Evolutionary conservation across 2,888 invertebrate genomes (phyloP), one percentile per base, ranked within the genome.

Genomic region (Meiosimyza platycephala): DNA sequence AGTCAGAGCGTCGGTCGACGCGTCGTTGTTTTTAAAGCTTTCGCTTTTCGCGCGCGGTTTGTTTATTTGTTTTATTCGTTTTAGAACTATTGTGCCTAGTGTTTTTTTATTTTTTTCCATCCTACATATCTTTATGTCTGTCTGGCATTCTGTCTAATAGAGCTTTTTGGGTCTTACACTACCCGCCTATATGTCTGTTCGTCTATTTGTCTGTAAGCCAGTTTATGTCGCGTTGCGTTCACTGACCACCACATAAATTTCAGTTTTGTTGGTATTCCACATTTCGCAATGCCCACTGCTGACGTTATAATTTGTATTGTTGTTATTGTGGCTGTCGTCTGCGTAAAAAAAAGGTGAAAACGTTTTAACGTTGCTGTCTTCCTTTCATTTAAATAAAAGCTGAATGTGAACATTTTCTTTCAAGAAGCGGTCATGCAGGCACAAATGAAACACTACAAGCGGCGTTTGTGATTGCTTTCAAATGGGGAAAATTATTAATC

Each of bases 231-330:
- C 71, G 64, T 64, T 64, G 57, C 71, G 64, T 64, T 64, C 71
- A 64, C 57, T 64, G 57, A 57, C 71, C 64, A 64, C 33, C n/a
- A 62, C 62, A 52, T 22, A 9, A 40, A 40, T 40, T 40, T 40
- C 6, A 40, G 9, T 40, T 40, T 40, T 40, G 9, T 9, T 40
- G 40, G 40, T 40, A 40, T 40, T 40, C 9, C 40, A 9, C 40
- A 40, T 40, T 40, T 40, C 22, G n/a, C 55, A 55, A 55, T 55
- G 6, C 12, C 18, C 22, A 18, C 15, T 55, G 55, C 98, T 98
- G 1, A 55, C 55, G 55, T 55, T 55, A 22, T n/a, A 12, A 16
- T 22, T 40, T 7, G 40, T 40, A 40, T 40, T 40, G 6, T 40
- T 40, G 40, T 40, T 40, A 40, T 40, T 40, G 40, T 40, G 40